phyloP scores from a whole-genome alignment of 2,113 vertebrate genomes.

The Callopanchax toddi region DNA sequence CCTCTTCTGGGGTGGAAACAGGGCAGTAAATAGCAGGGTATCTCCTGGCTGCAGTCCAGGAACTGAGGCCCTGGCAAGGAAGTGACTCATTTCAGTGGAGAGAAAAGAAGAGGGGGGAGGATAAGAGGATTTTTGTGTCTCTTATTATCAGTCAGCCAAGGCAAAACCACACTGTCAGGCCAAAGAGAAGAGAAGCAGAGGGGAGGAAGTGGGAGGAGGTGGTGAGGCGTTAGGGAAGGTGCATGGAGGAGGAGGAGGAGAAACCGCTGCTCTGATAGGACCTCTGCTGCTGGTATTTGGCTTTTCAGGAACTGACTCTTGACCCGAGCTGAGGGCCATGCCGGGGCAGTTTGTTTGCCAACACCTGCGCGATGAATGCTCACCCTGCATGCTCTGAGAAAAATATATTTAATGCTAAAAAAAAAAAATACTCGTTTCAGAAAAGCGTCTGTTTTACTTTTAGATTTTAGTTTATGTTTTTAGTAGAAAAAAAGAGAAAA shows the following conservation, averaged over 20 bases:
- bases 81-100: slow-evolving; percentile 82
- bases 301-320: slow-evolving; percentile 54
- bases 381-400: slow-evolving; percentile 8
- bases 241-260: slow-evolving; percentile 48
- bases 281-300: slow-evolving; percentile 38
- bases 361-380: slow-evolving; percentile 60
- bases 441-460: slow-evolving; percentile 18
- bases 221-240: slow-evolving; percentile 50
- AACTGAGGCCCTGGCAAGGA: slow-evolving; percentile 79
- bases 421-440: slow-evolving; percentile 9
- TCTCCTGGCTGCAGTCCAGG: slow-evolving; percentile 80
- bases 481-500: neutral
- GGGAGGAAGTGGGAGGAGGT: slow-evolving; percentile 59
- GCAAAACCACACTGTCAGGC: slow-evolving; percentile 83
- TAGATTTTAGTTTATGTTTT: slow-evolving; percentile 30
- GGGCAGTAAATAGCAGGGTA: slow-evolving; percentile 84
- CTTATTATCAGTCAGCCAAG: slow-evolving; percentile 88
- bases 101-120: slow-evolving; percentile 57
- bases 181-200: slow-evolving; percentile 63
- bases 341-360: slow-evolving; percentile 56
- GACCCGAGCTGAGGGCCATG: slow-evolving; percentile 55
- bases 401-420: slow-evolving; percentile 2
- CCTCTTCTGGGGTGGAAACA: slow-evolving; percentile 78
- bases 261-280: slow-evolving; percentile 36
- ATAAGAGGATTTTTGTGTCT: slow-evolving; percentile 81